These are phyloP conservation scores for Scleropages formosus DNA, from an alignment of 2,797 vertebrate genomes.

Conservation along the genomic window DNA sequence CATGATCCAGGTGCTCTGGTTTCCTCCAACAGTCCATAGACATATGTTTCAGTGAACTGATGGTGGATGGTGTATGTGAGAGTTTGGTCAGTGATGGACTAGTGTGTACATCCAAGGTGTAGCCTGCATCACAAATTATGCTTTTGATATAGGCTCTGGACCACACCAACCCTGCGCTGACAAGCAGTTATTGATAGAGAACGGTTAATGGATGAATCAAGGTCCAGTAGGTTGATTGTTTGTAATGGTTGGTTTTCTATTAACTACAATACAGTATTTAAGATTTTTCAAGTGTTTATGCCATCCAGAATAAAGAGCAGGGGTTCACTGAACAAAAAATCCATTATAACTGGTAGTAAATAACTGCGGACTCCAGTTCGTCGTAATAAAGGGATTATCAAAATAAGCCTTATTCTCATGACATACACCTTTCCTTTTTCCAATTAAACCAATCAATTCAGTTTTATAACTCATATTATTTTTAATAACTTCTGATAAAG, in stretches of 20 bases:
- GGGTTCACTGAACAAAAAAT: neutral
- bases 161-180: too few species aligned
- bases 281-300: neutral
- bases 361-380: neutral
- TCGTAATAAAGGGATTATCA: neutral
- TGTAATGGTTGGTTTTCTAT: neutral
- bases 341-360: neutral
- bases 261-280: neutral
- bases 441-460: constrained; percentile 10
- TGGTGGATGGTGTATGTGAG: too few species aligned
- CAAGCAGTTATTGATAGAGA: too few species aligned
- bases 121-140: too few species aligned
- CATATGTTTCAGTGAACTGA: too few species aligned
- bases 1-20: too few species aligned
- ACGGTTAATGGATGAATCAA: too few species aligned
- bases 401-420: neutral
- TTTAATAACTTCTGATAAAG: constrained; percentile 32
- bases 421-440: neutral
- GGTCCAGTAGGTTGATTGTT: constrained; percentile 12
- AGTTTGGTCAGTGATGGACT: too few species aligned
- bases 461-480: constrained; percentile 15
- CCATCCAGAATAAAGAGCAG: neutral
- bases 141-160: too few species aligned
- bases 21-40: too few species aligned
- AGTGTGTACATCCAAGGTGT: too few species aligned